Percentiles rank a stretch among this genome's conserved stretches.
Conservation (phyloP, 2,113 vertebrate genomes). For the Numida meleagris region DNA sequence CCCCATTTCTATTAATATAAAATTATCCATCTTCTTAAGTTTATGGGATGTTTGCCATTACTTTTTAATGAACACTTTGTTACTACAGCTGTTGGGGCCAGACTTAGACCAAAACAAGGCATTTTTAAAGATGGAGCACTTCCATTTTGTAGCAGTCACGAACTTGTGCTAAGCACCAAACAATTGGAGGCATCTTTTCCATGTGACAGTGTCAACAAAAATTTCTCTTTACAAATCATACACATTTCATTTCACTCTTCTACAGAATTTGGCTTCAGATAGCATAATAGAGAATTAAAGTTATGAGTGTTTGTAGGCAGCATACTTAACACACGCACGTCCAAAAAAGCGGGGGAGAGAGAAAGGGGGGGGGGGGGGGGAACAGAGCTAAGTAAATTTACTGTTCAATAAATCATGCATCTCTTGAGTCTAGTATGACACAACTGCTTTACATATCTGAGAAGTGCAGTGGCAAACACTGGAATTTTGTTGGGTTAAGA, state of each 20-base stretch:
- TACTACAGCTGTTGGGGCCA: background rate
- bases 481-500: background rate
- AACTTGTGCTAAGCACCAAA: background rate
- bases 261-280: background rate
- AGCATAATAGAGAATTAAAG: background rate
- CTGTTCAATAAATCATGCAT: background rate
- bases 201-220: background rate
- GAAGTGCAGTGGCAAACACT: background rate
- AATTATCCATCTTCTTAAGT: background rate
- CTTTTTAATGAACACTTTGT: background rate
- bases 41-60: background rate
- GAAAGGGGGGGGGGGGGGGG: background rate
- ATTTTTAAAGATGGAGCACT: background rate
- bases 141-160: background rate
- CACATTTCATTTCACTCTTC: background rate
- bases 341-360: rapidly evolving
- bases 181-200: background rate
- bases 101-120: background rate
- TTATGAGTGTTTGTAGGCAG: background rate
- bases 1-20: background rate
- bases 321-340: background rate
- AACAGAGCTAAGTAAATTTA: background rate
- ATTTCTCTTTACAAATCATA: background rate
- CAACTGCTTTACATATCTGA: background rate
- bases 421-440: background rate